Percentiles rank a stretch among this genome's conserved stretches.
Evolutionary conservation across 2,113 vertebrate species (phyloP).

Genomic region (Rafetus swinhoei): DNA sequence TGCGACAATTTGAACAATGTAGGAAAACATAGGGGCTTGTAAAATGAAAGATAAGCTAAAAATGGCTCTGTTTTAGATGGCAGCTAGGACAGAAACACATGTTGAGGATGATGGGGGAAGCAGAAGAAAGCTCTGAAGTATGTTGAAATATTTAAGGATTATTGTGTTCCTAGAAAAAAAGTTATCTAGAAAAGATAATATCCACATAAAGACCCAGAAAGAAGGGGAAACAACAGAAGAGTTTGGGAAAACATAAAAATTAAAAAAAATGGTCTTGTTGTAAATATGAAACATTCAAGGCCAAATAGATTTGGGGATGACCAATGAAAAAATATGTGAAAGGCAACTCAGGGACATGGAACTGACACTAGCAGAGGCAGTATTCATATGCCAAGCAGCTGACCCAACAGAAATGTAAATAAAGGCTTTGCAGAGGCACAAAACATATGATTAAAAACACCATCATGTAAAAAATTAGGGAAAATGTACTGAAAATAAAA

Average conservation of each 20-base stretch:
- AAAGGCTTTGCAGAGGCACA: background rate
- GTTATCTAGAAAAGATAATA: background rate
- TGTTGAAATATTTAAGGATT: background rate
- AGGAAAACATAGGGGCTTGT: constrained; percentile 50
- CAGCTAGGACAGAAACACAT: background rate
- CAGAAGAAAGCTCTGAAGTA: background rate
- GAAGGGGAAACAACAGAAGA: background rate
- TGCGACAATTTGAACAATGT: constrained; percentile 18
- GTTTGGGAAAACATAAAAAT: background rate
- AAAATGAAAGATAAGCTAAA: constrained; percentile 17
- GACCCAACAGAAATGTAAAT: background rate
- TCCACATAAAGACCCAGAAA: background rate
- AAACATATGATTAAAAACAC: background rate
- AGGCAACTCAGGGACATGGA: background rate
- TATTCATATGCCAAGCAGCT: background rate
- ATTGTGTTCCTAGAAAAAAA: background rate
- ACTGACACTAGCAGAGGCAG: background rate
- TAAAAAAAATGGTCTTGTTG: background rate
- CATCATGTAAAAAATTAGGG: background rate
- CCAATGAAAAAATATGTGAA: background rate
- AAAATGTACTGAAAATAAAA: background rate
- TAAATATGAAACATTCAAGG: background rate
- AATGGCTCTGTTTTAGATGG: constrained; percentile 15
- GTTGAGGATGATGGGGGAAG: background rate
- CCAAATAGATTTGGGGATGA: background rate